These are phyloP conservation scores for Myathropa florea DNA, from an alignment of 2,888 invertebrate genomes.

Conservation along the genomic window DNA sequence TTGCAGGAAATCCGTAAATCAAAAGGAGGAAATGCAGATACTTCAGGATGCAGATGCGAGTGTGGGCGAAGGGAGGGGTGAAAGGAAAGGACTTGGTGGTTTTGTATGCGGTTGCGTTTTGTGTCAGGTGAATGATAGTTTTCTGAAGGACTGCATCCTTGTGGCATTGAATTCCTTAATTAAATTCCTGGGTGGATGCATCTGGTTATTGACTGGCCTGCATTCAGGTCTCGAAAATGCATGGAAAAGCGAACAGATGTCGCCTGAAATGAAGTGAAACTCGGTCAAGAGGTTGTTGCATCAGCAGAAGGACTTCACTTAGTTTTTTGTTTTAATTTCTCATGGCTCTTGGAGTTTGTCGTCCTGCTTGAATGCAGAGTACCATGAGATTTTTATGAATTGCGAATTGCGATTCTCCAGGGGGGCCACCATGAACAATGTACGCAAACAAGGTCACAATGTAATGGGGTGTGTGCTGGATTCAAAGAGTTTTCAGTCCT, in stretches of 20 bases:
- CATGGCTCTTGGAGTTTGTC: not conserved
- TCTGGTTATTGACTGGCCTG: not conserved
- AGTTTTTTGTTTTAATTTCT: not conserved
- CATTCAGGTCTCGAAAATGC: not conserved
- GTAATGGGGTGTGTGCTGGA: not conserved
- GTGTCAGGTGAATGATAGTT: not conserved
- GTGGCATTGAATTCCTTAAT: not conserved
- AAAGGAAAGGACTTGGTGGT: no score
- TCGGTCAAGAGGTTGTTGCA: not conserved
- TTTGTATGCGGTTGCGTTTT: not conserved
- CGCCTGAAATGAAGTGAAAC: not conserved
- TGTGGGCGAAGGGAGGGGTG: not conserved
- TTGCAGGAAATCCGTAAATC: not conserved
- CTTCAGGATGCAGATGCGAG: not conserved
- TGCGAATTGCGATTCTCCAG: not conserved
- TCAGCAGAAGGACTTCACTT: not conserved
- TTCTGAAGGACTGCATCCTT: not conserved
- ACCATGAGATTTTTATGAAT: not conserved
- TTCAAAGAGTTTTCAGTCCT: not conserved
- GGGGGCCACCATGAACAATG: not conserved
- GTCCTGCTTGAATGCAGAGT: not conserved
- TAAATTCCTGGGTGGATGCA: not conserved
- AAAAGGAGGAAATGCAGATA: not conserved
- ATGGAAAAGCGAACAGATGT: not conserved
- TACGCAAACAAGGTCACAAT: not conserved